Conservation (phyloP, 2,113 vertebrate species). For the Sinocyclocheilus anophthalmus region DNA sequence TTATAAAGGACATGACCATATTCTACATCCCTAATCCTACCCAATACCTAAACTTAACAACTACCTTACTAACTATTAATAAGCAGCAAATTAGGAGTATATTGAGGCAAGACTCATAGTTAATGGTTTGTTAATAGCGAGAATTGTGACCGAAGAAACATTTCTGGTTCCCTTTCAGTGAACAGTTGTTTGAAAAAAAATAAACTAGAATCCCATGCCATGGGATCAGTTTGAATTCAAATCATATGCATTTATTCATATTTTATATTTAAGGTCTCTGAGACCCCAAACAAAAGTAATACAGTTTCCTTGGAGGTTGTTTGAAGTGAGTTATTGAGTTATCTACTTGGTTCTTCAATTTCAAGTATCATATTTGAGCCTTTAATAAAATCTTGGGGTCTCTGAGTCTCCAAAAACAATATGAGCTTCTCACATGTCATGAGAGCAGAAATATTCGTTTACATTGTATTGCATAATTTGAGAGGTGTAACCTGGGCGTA, state of each 20-base stretch:
- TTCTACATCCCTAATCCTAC: no score
- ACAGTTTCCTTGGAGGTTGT: neutral
- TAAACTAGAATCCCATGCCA: no score
- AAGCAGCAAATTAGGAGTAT: no score
- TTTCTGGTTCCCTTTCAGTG: no score
- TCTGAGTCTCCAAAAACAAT: neutral
- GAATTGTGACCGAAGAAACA: no score
- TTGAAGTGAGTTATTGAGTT: neutral
- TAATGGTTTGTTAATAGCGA: no score
- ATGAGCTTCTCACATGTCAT: neutral
- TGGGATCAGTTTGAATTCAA: neutral
- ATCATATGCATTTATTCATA: neutral
- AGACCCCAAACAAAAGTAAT: neutral
- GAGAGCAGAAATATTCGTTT: neutral
- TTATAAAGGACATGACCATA: no score
- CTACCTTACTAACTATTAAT: no score
- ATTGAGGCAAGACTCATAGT: no score
- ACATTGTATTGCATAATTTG: neutral
- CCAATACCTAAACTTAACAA: no score
- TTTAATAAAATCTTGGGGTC: neutral
- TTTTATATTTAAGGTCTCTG: neutral
- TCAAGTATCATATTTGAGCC: neutral
- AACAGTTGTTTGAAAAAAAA: no score
- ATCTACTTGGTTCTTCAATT: neutral
- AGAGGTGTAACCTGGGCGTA: neutral